Evolutionary conservation across 2,888 invertebrate genomes (phyloP), one percentile per base, ranked within the genome.

Genomic region (Acanthococcus lagerstroemiae): DNA sequence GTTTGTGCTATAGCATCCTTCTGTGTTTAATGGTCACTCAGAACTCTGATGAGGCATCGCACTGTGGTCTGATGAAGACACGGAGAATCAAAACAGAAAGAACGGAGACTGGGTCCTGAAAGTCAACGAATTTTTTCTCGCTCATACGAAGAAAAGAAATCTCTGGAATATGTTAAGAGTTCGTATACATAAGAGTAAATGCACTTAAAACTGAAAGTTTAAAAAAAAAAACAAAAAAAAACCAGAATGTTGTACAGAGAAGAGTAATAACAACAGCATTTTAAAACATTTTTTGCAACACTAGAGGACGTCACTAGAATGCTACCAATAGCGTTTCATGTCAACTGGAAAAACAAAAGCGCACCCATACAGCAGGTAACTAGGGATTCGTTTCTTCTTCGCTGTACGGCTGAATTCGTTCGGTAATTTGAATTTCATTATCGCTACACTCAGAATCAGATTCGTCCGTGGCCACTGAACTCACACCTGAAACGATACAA

Each of bases 371-470:
- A 52, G n/a, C 27, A 22, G 22, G 44, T 63, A 54, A 63, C 30
- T 63, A n/a, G n/a, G n/a, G 52, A 54, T 63, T 63, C 9, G 63
- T 63, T n/a, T 63, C 63, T 25, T 63, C 63, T 52, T 63, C 63
- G 19, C 63, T 63, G 25, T 63, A 63, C 1, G 25, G 44, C 44
- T 63, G 63, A 24, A 63, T 63, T 52, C 63, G 27, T 37, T 63
- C 63, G 44, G 63, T 54, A 44, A 63, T 63, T 54, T 63, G 63
- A 22, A 63, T 26, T 50, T 63, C 63, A 17, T 63, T 63, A 37
- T 63, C 63, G 26, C 63, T 63, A 30, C 63, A 63, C 17, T 63
- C 63, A 25, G 63, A 63, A 24, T 63, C 63, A 19, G 63, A 63
- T 27, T 63, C 63, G 44, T 63, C 63, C 6, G 52, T 52, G 9